Evolutionary conservation across 2,113 vertebrate species (phyloP).

Genomic region (Pelusios castaneus): DNA sequence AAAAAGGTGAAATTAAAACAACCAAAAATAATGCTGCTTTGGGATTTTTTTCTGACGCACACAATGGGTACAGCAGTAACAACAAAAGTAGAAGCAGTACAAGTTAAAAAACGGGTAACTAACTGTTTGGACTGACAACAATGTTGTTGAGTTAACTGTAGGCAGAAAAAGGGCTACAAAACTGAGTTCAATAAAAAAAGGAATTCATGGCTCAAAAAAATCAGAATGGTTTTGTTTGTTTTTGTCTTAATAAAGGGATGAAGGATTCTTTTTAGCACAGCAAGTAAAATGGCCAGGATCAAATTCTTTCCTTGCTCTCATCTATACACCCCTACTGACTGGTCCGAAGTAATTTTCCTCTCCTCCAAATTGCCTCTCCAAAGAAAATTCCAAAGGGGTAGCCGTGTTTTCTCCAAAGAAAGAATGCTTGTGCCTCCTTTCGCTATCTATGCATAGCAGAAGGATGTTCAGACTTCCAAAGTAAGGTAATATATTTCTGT

Average conservation of each 20-base stretch:
- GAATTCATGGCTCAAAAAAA: background rate
- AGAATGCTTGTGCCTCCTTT: conserved; percentile 59
- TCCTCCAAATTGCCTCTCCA: conserved; percentile 59
- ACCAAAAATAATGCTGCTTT: conserved; percentile 22
- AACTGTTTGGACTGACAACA: background rate
- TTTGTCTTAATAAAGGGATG: background rate
- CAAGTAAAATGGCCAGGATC: conserved; percentile 22
- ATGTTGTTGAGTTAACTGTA: background rate
- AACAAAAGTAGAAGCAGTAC: background rate
- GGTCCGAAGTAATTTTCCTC: conserved; percentile 57
- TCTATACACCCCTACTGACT: background rate
- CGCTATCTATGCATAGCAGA: conserved; percentile 69
- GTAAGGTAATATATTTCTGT: conserved; percentile 69
- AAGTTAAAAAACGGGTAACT: background rate
- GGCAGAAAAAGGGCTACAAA: background rate
- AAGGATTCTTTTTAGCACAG: background rate
- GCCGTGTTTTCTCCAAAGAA: conserved; percentile 56
- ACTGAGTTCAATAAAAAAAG: background rate
- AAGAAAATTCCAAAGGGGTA: too few relatives aligned
- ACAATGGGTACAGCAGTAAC: background rate
- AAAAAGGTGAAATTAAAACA: conserved; percentile 15
- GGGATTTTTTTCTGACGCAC: background rate
- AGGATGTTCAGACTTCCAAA: conserved; percentile 65
- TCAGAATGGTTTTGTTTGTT: background rate
- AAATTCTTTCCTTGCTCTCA: conserved; percentile 6